Evolutionary conservation across 2,113 vertebrate genomes (phyloP).

Genomic region (Brachirus orientalis): DNA sequence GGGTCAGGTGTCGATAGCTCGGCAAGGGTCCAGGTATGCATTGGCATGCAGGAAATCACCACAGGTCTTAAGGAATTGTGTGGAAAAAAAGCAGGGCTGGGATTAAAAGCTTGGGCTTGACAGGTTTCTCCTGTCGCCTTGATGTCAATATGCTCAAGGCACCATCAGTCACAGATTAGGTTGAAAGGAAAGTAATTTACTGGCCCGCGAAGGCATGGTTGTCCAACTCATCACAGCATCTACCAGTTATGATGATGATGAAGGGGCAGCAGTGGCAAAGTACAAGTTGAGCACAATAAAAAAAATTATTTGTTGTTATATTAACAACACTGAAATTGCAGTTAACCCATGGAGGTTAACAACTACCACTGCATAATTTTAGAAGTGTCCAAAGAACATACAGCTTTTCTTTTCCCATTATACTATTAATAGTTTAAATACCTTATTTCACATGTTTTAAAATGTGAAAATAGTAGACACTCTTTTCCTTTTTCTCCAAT

Average conservation of each 20-base stretch:
- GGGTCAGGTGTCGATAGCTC: conserved; percentile 63
- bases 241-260: conserved; percentile 21
- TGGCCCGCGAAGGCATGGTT: conserved; percentile 35
- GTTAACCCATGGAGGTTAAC: too few relatives aligned
- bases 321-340: too few relatives aligned
- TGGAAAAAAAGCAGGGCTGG: conserved; percentile 61
- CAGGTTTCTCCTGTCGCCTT: conserved; percentile 58
- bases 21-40: conserved; percentile 63
- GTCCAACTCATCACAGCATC: conserved; percentile 44
- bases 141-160: conserved; percentile 64
- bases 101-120: conserved; percentile 72
- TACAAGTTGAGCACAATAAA: neutral
- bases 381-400: too few relatives aligned
- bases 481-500: too few relatives aligned
- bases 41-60: conserved; percentile 70
- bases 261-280: neutral
- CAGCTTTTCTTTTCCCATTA: too few relatives aligned
- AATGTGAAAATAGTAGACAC: neutral
- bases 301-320: too few relatives aligned
- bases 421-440: too few relatives aligned
- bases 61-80: conserved; percentile 65
- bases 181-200: conserved; percentile 70
- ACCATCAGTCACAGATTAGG: conserved; percentile 57
- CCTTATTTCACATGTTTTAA: neutral
- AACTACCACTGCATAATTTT: too few relatives aligned